phyloP scores from a whole-genome alignment of 1,140 invertebrate species.

The Eurosta solidaginis region DNA sequence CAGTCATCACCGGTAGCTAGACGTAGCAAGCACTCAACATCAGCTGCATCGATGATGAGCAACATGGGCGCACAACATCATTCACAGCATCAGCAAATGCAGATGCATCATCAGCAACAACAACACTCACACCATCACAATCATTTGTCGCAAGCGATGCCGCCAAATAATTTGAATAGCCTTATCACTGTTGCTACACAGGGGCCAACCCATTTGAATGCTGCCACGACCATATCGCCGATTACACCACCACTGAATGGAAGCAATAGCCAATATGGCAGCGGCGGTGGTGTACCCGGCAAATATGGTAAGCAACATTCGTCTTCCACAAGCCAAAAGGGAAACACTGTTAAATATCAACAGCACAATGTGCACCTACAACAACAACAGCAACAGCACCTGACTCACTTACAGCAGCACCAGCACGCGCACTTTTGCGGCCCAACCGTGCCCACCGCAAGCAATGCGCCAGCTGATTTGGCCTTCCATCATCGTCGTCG shows the following conservation, averaged over 20 bases:
- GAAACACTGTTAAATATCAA: constrained; percentile 33
- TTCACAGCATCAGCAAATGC: constrained; percentile 22
- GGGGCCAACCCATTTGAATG: constrained; percentile 55
- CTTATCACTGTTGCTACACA: constrained; percentile 57
- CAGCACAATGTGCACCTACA: constrained; percentile 38
- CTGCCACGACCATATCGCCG: constrained; percentile 54
- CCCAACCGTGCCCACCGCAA: neutral
- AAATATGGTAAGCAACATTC: constrained; percentile 25
- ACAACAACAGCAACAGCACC: constrained; percentile 40
- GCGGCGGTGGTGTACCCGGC: neutral
- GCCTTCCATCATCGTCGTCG: constrained; percentile 43
- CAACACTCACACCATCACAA: constrained; percentile 31
- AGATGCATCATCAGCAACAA: neutral
- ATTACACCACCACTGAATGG: constrained; percentile 50
- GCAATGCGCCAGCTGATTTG: neutral
- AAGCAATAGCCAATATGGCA: neutral
- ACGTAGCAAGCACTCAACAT: constrained; percentile 48
- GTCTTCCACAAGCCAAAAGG: constrained; percentile 6
- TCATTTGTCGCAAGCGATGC: neutral
- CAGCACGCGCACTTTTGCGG: constrained; percentile 29
- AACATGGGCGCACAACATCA: constrained; percentile 37
- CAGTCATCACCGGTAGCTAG: constrained; percentile 48
- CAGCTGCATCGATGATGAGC: constrained; percentile 47
- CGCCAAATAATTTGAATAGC: constrained; percentile 47
- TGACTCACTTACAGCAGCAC: constrained; percentile 36